These are phyloP conservation scores for Tiliqua scincoides DNA, from an alignment of 2,113 vertebrate genomes.

Conservation along the genomic window DNA sequence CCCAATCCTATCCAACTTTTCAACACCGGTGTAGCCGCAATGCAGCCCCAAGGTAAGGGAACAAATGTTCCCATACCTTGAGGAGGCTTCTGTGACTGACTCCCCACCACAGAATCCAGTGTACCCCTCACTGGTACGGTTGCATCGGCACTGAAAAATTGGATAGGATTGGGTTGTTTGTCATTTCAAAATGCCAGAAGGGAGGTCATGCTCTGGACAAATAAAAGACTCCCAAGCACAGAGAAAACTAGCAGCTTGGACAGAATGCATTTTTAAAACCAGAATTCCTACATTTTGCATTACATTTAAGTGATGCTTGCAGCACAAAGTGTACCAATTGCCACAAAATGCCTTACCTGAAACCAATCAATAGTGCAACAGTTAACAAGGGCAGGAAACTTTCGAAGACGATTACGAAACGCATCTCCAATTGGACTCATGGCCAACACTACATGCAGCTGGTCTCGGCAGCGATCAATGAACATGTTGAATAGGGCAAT, in stretches of 20 bases:
- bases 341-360: conserved; percentile 78
- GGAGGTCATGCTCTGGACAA: background rate
- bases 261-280: background rate
- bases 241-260: background rate
- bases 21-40: too few species aligned
- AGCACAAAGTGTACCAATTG: background rate
- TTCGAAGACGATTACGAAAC: conserved; percentile 85
- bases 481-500: conserved; percentile 92
- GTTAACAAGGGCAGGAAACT: conserved; percentile 91
- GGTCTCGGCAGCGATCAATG: conserved; percentile 87
- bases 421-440: conserved; percentile 94
- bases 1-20: too few species aligned
- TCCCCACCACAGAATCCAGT: too few species aligned
- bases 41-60: too few species aligned
- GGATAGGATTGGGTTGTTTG: too few species aligned
- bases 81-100: too few species aligned
- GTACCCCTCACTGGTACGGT: too few species aligned
- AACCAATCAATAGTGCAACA: conserved; percentile 97
- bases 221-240: background rate
- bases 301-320: background rate
- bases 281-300: too few species aligned
- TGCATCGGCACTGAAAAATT: too few species aligned
- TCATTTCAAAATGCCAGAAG: background rate
- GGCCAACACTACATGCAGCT: conserved; percentile 88
- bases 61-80: too few species aligned